Evolutionary conservation across 2,888 invertebrate species (phyloP), one percentile per base, ranked within the genome.

Genomic region (Sepiola atlantica): DNA sequence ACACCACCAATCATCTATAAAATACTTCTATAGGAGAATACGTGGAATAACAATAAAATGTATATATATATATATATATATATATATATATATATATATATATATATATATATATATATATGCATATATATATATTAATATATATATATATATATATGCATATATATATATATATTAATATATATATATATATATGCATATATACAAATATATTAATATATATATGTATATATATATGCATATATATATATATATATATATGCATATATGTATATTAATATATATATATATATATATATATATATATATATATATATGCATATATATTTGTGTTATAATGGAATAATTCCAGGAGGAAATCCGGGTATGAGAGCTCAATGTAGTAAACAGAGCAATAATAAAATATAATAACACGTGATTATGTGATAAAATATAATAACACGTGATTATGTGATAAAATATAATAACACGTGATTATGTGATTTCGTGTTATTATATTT

Each of bases 41-140:
- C n/a, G n/a, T n/a, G n/a, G n/a, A n/a, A n/a, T n/a, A n/a, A n/a
- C n/a, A n/a, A n/a, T n/a, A n/a, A n/a, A 18, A 90, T 90, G 24
- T 90, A 90, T 90, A 90, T 90, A 24, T 90, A 90, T 90, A 90
- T 90, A 90, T 24, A 90, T 90, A 90, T 90, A 90, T 24, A 90
- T 90, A 90, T 90, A 90, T 24, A 90, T 90, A 90, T 90, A 90
- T 20, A 24, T 90, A 90, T 90, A 90, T 21, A 90, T 24, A 90
- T 90, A 90, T 90, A 90, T 90, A 90, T 90, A 90, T 16, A 90
- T 90, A 90, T 21, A 90, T 90, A 90, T 90, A 90, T 21, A 61
- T 61, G 10, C 24, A 61, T 24, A 61, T 61, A 24, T 61, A 20
- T 24, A 61, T 24, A 61, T 24, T 21, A 21, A 61, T 61, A 61